phyloP scores from a whole-genome alignment of 2,888 invertebrate genomes.

The Aleiodes testaceus region DNA sequence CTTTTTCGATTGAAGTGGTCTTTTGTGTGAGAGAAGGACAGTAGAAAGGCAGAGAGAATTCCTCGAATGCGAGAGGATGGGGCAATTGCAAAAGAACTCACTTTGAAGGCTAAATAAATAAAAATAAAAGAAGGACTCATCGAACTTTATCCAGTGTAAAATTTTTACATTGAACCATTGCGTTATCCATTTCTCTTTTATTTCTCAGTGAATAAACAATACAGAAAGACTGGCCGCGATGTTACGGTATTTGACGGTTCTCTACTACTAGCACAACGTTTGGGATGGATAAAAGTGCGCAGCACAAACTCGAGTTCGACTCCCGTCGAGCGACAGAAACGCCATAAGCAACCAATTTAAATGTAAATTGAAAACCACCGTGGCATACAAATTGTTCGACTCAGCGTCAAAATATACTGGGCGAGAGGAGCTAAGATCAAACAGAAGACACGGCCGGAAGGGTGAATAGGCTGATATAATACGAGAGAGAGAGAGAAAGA shows the following conservation, averaged over 20 bases:
- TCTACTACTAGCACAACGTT: conserved; percentile 54
- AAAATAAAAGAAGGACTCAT: too few species aligned
- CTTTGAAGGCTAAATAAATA: too few species aligned
- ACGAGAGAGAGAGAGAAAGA: conserved; percentile 5
- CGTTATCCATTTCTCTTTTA: not conserved
- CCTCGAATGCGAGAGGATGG: too few species aligned
- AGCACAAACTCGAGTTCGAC: conserved; percentile 60
- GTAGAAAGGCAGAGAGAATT: too few species aligned
- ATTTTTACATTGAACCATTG: not conserved
- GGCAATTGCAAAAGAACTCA: too few species aligned
- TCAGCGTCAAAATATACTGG: conserved; percentile 72
- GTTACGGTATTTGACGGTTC: conserved; percentile 72
- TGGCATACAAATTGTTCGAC: conserved; percentile 73
- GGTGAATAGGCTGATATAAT: conserved; percentile 44
- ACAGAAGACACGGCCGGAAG: conserved; percentile 67
- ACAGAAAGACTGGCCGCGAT: conserved; percentile 45
- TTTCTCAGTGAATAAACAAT: conserved; percentile 46
- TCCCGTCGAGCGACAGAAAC: conserved; percentile 70
- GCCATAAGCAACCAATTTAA: conserved; percentile 73
- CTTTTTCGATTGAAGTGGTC: too few species aligned
- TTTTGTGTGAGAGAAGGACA: too few species aligned
- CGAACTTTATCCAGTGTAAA: too few species aligned
- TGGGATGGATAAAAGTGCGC: conserved; percentile 31
- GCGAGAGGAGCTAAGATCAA: conserved; percentile 68
- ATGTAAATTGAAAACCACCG: conserved; percentile 73